Evolutionary conservation across 2,797 vertebrate genomes (phyloP).

Genomic region (Bradypus variegatus): DNA sequence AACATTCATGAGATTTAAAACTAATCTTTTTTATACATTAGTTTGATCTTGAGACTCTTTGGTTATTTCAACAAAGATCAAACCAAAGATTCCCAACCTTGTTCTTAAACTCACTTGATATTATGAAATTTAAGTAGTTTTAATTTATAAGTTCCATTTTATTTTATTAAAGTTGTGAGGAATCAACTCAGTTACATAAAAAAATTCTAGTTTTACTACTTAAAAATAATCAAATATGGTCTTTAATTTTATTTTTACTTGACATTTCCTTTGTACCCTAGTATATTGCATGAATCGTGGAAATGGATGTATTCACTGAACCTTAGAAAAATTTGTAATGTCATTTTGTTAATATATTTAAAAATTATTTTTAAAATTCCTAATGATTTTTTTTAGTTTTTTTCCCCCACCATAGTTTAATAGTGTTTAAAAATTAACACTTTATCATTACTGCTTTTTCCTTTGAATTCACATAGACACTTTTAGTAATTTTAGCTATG

Average conservation of each 20-base stretch:
- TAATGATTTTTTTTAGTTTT: background rate
- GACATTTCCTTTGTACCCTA: background rate
- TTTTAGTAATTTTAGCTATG: background rate
- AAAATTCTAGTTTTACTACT: background rate
- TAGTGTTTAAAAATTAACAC: background rate
- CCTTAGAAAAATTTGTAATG: background rate
- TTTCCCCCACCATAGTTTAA: background rate
- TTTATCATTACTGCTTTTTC: background rate
- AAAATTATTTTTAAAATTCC: background rate
- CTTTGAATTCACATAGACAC: background rate
- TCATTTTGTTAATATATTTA: background rate
- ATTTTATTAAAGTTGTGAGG: background rate
- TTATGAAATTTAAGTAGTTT: background rate
- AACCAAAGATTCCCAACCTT: background rate
- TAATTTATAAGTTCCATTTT: background rate
- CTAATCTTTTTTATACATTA: background rate
- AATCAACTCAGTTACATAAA: background rate
- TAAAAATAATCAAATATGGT: background rate
- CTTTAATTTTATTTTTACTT: background rate
- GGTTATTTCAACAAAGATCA: background rate
- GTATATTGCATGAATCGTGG: background rate
- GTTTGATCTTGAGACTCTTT: background rate
- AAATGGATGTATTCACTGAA: background rate
- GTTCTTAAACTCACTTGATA: background rate
- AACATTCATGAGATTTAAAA: background rate